Conservation (phyloP, 2,113 vertebrate genomes). For the Oryzias melastigma region DNA sequence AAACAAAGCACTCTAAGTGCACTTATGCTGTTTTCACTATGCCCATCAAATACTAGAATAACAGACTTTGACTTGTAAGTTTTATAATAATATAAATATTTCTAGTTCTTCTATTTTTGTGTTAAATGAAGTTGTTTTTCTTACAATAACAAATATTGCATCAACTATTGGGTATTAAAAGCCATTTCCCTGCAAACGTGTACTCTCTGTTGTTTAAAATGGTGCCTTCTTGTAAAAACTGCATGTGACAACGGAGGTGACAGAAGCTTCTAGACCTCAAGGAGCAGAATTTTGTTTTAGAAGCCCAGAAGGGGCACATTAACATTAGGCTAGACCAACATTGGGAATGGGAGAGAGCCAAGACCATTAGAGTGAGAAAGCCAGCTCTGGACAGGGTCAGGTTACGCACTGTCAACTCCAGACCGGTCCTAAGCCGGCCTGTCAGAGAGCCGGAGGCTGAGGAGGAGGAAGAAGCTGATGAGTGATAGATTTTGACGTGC, state of each 20-base stretch:
- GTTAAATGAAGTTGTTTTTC: no score
- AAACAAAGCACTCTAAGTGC: background rate
- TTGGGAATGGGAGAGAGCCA: conserved; percentile 52
- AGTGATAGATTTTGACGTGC: conserved; percentile 47
- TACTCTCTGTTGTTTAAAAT: conserved; percentile 33
- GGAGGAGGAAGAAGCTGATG: conserved; percentile 31
- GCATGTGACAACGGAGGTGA: conserved; percentile 51
- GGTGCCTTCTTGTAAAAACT: conserved; percentile 42
- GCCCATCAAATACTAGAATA: no score
- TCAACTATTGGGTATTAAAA: background rate
- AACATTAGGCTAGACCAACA: conserved; percentile 77
- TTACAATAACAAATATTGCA: no score
- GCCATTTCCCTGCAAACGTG: background rate
- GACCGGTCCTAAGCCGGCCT: conserved; percentile 56
- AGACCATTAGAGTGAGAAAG: conserved; percentile 53
- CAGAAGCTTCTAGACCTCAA: conserved; percentile 25
- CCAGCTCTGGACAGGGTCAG: conserved; percentile 26
- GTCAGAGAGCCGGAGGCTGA: conserved; percentile 52
- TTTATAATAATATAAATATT: no score
- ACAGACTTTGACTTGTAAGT: no score
- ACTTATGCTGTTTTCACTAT: background rate
- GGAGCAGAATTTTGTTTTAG: conserved; percentile 65
- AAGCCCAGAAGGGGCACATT: conserved; percentile 54
- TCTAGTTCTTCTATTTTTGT: no score
- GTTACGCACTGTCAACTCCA: conserved; percentile 54